Base-by-base conservation (phyloP, 2,113 vertebrate species). In the Pagrus major region DNA sequence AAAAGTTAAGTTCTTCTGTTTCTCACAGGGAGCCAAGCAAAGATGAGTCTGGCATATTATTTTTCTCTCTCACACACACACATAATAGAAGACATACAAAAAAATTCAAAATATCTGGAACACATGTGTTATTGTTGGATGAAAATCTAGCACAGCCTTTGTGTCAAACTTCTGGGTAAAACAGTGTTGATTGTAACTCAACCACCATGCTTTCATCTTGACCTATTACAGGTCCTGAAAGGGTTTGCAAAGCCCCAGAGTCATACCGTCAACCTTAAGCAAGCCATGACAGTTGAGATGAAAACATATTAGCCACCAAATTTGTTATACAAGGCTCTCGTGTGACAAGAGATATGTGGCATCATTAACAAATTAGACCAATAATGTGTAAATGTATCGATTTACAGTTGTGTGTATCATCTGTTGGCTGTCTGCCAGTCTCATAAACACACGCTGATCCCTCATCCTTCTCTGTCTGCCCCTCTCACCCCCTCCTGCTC, bases 371-470 rank as follows among this genome's bases (percentile, higher is more conserved):
- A 71, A 69, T 39, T 29, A 39, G n/a, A 20, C 16, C 14, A 12
- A 11, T 27, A 21, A 54, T 61, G 54, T 58, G 41, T 39, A 33
- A 35, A 20, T 49, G 31, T 37, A 41, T 79, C 51, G 52, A 0
- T 73, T 56, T 77, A 72, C 61, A 73, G 46, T 76, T n/a, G 59
- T 44, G 59, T 44, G 76, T 71, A 16, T 65, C 23, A 37, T 65
- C 49, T 42, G 49, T 58, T 41, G 58, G 20, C 58, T 58, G 47
- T 37, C n/a, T 39, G 44, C 41, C 33, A 37, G 33, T 49, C 75
- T 35, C 73, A 15, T 8, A 31, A 65, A 75, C 20, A 35, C 66
- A 59, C 67, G 52, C 37, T 33, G 23, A 73, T 23, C 10, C 33
- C 61, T 55, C 37, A 61, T 61, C 54, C n/a, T 29, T 27, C 1